Evolutionary conservation across 2,888 invertebrate genomes (phyloP).

Genomic region (Eulithis testata): DNA sequence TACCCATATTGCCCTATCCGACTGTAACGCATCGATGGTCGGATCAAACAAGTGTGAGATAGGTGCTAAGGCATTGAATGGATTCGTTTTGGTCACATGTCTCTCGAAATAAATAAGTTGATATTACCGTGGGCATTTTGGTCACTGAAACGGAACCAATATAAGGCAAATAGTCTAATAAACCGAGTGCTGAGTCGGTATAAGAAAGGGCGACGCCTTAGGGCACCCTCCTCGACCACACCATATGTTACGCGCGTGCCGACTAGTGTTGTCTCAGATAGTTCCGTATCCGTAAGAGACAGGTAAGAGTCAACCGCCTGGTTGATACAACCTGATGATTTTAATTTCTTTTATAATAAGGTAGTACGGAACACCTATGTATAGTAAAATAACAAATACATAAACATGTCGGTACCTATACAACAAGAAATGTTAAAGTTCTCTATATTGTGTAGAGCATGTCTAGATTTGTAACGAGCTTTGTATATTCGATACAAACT

Average conservation of each 20-base stretch:
- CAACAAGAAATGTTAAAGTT: no score
- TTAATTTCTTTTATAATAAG: no score
- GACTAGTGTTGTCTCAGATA: slow-evolving; percentile 3
- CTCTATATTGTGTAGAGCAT: no score
- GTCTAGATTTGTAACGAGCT: no score
- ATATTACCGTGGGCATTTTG: neutral
- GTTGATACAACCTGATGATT: neutral
- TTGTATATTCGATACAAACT: no score
- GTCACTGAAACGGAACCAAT: slow-evolving; percentile 10
- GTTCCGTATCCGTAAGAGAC: slow-evolving; percentile 12
- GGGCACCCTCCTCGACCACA: slow-evolving; percentile 15
- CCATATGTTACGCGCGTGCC: slow-evolving; percentile 28
- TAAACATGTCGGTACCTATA: no score
- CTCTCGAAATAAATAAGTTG: slow-evolving; percentile 1
- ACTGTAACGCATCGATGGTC: neutral
- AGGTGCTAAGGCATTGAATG: neutral
- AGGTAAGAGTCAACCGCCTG: no score
- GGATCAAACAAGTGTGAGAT: neutral
- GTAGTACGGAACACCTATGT: no score
- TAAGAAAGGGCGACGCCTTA: slow-evolving; percentile 16
- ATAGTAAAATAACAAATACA: no score
- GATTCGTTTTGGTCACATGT: neutral
- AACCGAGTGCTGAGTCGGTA: slow-evolving; percentile 12
- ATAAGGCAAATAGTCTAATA: slow-evolving; percentile 16
- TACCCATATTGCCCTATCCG: no score